Percentiles rank a stretch among this genome's conserved stretches.
These are phyloP conservation scores for Psilopsiagon aymara DNA, from an alignment of 2,113 vertebrate species.

Conservation along the genomic window DNA sequence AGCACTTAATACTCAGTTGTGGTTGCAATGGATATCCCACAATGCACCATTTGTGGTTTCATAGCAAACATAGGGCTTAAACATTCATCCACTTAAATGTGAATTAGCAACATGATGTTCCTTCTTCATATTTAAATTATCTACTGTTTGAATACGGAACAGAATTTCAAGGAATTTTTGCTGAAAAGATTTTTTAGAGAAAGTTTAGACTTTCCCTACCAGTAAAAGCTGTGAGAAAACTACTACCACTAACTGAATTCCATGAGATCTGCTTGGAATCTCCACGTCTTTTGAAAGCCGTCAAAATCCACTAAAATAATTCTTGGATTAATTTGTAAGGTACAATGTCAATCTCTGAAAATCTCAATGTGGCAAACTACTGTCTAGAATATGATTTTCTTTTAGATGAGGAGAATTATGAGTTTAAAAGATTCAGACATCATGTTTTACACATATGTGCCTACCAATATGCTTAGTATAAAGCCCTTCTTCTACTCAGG, in stretches of 20 bases:
- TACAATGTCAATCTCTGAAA: background rate
- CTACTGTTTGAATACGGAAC: background rate
- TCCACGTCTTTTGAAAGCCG: background rate
- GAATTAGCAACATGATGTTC: background rate
- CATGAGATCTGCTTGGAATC: background rate
- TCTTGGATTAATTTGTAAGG: background rate
- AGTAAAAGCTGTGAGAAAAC: background rate
- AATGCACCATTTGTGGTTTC: background rate
- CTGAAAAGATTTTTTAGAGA: too few relatives aligned
- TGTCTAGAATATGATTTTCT: background rate
- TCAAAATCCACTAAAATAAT: background rate
- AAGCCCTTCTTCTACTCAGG: background rate
- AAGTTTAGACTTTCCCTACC: background rate
- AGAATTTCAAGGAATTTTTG: conserved; percentile 8
- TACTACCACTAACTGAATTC: background rate
- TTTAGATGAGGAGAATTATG: background rate
- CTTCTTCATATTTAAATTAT: conserved; percentile 25
- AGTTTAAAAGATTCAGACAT: background rate
- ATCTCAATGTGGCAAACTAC: background rate
- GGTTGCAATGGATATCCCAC: background rate
- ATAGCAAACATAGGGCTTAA: background rate
- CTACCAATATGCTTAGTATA: background rate
- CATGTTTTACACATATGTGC: background rate
- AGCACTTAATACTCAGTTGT: background rate
- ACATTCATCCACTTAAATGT: background rate